Evolutionary conservation across 2,113 vertebrate genomes (phyloP), one percentile per base, ranked within the genome.

Genomic region (Penelope pileata): DNA sequence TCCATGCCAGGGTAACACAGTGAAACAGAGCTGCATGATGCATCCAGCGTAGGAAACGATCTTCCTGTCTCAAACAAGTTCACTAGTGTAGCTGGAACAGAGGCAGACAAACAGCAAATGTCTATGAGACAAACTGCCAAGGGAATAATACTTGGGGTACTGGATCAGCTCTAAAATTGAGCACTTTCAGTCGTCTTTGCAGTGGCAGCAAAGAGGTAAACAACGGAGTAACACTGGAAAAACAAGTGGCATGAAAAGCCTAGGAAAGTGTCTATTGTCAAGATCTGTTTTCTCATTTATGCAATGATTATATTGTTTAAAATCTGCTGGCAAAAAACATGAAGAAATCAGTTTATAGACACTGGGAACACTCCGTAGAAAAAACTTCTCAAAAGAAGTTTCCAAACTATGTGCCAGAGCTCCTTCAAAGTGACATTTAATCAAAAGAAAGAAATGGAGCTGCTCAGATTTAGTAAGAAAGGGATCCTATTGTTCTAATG

Each of bases 1-100:
- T 95, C 93, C 1, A 26, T 93, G 76, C 81, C 84, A 36, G 84
- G 63, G 10, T 45, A 79, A 67, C 72, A 67, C 80, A 43, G 95
- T 86, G 92, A 96, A 93, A 85, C 96, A 97, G 95, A 97, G 94
- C 70, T 97, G 90, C 18, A 2, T 77, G 48, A 75, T 67, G 79
- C 1, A 3, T 73, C 90, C 97, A 59, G 50, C 6, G 21, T 73
- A 97, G 42, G 95, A 96, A 90, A 98, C 89, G 42, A 63, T 75
- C 80, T 86, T 96, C 5, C 3, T 93, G 38, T 82, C 83, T 64
- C 1, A 0, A 82, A 64, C 91, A 86, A 3, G 1, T 96, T 96
- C 3, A 1, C 70, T 67, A 86, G 70, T 81, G 94, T 95, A 90
- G 92, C 93, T 74, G 97, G 96, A 80, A 96, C 60, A n/a, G 96